Conservation (phyloP, 2,113 vertebrate genomes). For the Megaceryle torquata region DNA sequence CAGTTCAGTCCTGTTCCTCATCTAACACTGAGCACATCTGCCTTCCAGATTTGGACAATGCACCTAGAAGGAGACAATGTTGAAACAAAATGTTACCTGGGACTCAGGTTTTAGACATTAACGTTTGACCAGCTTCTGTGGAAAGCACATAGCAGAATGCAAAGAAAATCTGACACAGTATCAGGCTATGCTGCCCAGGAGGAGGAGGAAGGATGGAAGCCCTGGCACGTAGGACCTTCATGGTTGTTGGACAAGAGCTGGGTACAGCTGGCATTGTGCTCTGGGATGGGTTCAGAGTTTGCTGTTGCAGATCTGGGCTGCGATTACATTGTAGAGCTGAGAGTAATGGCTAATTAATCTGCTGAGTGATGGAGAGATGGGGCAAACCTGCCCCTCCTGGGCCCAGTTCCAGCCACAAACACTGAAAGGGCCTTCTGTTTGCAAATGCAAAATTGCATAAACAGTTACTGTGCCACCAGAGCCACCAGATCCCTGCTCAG, state of each 20-base stretch:
- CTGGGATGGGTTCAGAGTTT: neutral
- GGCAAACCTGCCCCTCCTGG: neutral
- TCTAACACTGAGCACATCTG: neutral
- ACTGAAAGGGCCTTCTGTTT: neutral
- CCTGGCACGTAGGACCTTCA: neutral
- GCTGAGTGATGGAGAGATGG: neutral
- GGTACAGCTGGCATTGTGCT: neutral
- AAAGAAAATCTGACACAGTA: neutral
- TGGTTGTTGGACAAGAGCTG: neutral
- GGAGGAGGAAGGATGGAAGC: neutral
- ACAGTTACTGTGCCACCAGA: rapidly evolving
- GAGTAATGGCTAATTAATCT: slow-evolving; percentile 2
- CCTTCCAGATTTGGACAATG: neutral
- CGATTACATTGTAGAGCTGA: neutral
- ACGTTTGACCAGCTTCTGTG: neutral
- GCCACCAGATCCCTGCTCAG: neutral
- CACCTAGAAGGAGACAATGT: neutral
- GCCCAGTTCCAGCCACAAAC: neutral
- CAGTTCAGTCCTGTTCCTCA: neutral
- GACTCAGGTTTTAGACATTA: neutral
- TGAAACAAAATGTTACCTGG: neutral
- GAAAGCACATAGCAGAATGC: neutral
- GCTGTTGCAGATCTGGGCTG: neutral
- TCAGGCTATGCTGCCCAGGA: neutral
- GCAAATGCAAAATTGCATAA: neutral